Evolutionary conservation across 2,797 vertebrate species (phyloP).

Genomic region (Macrochelys suwanniensis): DNA sequence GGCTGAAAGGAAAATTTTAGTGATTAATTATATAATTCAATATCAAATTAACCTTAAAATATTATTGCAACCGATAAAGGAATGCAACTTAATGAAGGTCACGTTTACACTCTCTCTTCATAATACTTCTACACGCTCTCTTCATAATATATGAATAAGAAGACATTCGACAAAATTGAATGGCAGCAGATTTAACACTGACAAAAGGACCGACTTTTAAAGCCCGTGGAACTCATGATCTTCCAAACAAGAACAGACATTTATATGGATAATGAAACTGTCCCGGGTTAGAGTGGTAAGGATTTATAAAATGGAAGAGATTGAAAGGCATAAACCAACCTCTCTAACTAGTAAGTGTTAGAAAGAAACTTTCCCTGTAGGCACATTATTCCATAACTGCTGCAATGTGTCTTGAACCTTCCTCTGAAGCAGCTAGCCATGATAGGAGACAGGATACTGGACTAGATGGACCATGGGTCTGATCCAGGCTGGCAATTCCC

Average conservation of each 20-base stretch:
- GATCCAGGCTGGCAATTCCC: background rate
- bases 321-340: background rate
- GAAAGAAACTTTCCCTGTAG: background rate
- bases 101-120: background rate
- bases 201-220: background rate
- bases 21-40: background rate
- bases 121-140: background rate
- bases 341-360: background rate
- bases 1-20: background rate
- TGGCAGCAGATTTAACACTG: background rate
- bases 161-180: background rate
- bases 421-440: background rate
- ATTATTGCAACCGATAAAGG: background rate
- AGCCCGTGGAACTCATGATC: background rate
- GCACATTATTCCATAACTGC: background rate
- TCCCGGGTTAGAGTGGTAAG: fast-evolving
- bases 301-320: background rate
- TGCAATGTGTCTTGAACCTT: background rate
- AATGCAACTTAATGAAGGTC: background rate
- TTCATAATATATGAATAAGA: background rate
- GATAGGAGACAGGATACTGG: background rate
- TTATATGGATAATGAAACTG: background rate
- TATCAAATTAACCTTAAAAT: background rate
- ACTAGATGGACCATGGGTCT: background rate
- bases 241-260: background rate